Conservation (phyloP, 2,113 vertebrate species). For the Cavia porcellus region DNA sequence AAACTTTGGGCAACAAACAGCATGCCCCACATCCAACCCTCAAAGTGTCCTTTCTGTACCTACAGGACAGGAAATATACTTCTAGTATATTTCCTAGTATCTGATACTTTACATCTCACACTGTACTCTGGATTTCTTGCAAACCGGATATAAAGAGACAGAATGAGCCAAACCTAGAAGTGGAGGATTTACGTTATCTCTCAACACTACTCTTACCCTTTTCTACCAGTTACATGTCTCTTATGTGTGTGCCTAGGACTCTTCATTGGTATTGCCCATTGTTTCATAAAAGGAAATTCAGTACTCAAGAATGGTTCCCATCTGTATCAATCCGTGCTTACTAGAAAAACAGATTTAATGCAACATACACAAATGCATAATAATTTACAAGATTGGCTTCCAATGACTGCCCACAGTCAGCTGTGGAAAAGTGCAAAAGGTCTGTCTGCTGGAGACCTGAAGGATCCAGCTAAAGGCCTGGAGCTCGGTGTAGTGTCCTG, state of each 20-base stretch:
- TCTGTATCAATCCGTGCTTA: not conserved
- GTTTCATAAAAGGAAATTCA: conserved; percentile 11
- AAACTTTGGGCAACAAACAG: not conserved
- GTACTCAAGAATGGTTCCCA: not conserved
- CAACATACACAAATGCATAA: not conserved
- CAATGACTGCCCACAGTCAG: not conserved
- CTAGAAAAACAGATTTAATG: not conserved
- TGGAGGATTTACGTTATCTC: not conserved
- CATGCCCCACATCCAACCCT: not conserved
- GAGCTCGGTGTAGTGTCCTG: not conserved
- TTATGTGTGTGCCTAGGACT: not conserved
- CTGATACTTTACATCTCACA: not conserved
- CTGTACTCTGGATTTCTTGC: not conserved
- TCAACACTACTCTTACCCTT: not conserved
- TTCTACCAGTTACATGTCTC: not conserved
- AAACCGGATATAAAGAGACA: not conserved
- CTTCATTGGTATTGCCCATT: not conserved
- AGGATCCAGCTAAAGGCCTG: not conserved
- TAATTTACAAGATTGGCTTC: not conserved
- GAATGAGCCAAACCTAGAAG: not conserved
- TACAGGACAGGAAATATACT: not conserved
- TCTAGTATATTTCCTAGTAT: not conserved
- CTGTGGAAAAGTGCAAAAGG: no score
- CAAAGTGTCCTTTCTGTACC: not conserved
- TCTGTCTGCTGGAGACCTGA: not conserved